Base-by-base conservation (phyloP, 2,888 invertebrate species). In the Lepidochrysops patricia region DNA sequence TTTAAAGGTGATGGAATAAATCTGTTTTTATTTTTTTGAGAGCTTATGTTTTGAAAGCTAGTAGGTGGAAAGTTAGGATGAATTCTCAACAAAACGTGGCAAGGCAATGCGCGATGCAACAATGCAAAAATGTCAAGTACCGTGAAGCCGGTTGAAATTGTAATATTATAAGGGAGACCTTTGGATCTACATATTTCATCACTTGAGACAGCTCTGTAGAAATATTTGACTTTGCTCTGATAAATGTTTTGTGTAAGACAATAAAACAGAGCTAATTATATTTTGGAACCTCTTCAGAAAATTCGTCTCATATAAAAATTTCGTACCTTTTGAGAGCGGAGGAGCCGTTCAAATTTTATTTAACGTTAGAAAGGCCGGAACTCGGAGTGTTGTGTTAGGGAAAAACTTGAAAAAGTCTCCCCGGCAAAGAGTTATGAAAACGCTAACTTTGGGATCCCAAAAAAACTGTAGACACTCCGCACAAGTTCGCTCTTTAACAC, bases 401-500 rank as follows among this genome's bases (percentile, higher is more conserved):
- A 69, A 74, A 84, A 83, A 82, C 80, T 85, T 82, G 76, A 76
- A 74, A 79, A 82, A 82, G 76, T 80, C 80, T 73, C 72, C 69
- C 71, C 69, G 72, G 72, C 74, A 77, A 81, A 79, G 84, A 85
- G 84, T 86, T 86, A 82, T 82, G 80, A 84, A 84, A 85, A 80
- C 74, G 79, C 76, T 72, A 83, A 86, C 76, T 86, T 85, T 77
- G 69, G 79, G 80, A 76, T 76, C 75, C 68, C 68, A 69, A 79
- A 80, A 83, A 82, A 82, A 77, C 68, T 71, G 76, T 70, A 71
- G 74, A 76, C 75, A 77, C 75, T 80, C 80, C 71, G 67, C 70
- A 68, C 72, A 82, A 85, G 77, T 85, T 79, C 68, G 72, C 71
- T 72, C 73, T 74, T 80, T 75, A 78, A 79, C 77, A 74, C 73